A percentile compares a stretch with the other conserved stretches of the same genome.
Conservation (phyloP, 2,797 vertebrate species). For the Mallotus villosus region DNA sequence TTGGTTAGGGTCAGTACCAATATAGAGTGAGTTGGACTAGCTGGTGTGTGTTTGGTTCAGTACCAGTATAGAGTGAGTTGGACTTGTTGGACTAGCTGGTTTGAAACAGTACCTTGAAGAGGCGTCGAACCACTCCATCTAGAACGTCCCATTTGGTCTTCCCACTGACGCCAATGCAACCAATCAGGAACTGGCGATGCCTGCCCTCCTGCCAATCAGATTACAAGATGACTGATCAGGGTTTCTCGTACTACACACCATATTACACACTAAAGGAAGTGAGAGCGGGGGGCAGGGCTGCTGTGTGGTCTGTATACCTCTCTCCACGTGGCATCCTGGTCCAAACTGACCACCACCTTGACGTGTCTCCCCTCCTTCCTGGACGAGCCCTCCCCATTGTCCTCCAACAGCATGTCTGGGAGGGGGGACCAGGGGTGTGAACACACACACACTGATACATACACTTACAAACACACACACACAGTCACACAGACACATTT, state of each 20-base stretch:
- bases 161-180: constrained; percentile 85
- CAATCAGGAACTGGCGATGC: constrained; percentile 79
- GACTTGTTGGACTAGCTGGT: too few relatives aligned
- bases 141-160: constrained; percentile 89
- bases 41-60: too few relatives aligned
- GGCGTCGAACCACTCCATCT: constrained; percentile 81
- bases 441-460: background rate
- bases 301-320: constrained; percentile 66
- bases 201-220: constrained; percentile 70
- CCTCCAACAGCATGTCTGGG: constrained; percentile 85
- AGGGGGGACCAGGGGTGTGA: background rate
- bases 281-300: background rate
- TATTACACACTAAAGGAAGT: background rate
- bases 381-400: constrained; percentile 76
- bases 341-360: constrained; percentile 83
- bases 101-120: constrained; percentile 78
- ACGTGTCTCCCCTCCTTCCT: constrained; percentile 84
- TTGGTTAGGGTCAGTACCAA: too few relatives aligned
- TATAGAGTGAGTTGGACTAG: too few relatives aligned
- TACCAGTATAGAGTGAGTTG: too few relatives aligned
- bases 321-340: constrained; percentile 78
- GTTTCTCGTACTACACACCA: background rate
- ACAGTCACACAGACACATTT: background rate
- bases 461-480: background rate
- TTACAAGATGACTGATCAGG: background rate